Evolutionary conservation across 2,797 vertebrate species (phyloP).

Genomic region (Delichon dasypus): DNA sequence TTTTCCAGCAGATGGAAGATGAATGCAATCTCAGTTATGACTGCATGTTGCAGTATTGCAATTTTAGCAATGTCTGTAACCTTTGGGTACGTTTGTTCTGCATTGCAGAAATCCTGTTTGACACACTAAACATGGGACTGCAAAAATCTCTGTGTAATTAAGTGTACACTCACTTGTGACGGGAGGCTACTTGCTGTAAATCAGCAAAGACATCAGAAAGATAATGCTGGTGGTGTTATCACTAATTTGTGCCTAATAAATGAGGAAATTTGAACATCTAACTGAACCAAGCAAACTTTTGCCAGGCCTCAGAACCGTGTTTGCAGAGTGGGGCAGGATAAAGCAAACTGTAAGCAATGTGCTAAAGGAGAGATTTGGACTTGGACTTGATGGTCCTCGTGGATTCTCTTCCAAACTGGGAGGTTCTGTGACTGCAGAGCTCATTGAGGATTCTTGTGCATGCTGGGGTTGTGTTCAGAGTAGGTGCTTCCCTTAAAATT

Average conservation of each 20-base stretch:
- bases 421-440: neutral
- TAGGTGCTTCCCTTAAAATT: neutral
- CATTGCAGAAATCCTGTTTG: neutral
- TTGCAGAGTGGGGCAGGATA: neutral
- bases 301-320: neutral
- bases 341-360: neutral
- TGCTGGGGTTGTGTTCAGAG: neutral
- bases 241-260: neutral
- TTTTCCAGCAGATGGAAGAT: neutral
- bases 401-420: neutral
- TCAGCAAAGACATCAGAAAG: neutral
- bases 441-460: fast-evolving
- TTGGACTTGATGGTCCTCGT: neutral
- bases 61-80: neutral
- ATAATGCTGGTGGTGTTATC: neutral
- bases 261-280: neutral
- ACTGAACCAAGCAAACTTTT: neutral
- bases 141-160: neutral
- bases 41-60: neutral
- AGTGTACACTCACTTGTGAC: neutral
- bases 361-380: neutral
- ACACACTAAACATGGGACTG: neutral
- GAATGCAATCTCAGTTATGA: neutral
- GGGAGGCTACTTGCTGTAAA: neutral
- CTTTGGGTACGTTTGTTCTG: neutral